Base-by-base conservation (phyloP, 1,140 invertebrate species). In the Cotesia typhae region DNA sequence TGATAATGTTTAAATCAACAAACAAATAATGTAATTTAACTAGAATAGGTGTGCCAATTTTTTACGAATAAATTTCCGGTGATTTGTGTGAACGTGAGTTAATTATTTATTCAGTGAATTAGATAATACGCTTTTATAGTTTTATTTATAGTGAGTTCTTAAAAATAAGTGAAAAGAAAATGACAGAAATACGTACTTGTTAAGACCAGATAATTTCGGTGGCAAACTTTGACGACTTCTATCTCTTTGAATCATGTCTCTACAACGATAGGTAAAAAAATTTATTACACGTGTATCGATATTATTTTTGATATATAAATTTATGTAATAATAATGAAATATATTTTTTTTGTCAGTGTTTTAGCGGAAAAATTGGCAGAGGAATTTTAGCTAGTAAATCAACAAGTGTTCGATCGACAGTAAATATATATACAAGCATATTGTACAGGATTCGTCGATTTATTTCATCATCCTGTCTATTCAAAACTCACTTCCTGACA, bases 221-320 rank as follows among this genome's bases (percentile, higher is more conserved):
- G 74, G 66, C 52, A 76, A 60, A 35, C 71, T 74, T 66, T 74
- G 73, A 4, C 59, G 65, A 36, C 70, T 75, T 67, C 77, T 75
- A 14, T 80, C 79, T 35, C 76, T 63, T 36, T 76, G 75, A 41
- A 74, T 36, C 51, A 74, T 73, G 66, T 80, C 79, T 63, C 80
- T 81, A 75, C 4, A 77, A 70, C 4, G 78, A 70, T 67, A 57
- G 68, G n/a, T 7, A 68, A 76, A 41, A 37, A 67, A 70, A 67
- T 5, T 47, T 6, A 9, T 47, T 47, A 47, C 6, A 47, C 10
- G 10, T 47, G 10, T 47, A 47, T 47, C 1, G 28, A 28, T 28
- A 28, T 28, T 28, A 28, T 28, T 1, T 28, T 28, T 28, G 3
- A 28, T 17, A 17, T 17, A 17, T 17, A 17, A 17, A 17, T 17